These are phyloP conservation scores for Drosophila nigrodunni DNA, from an alignment of 1,140 invertebrate species.

Conservation along the genomic window DNA sequence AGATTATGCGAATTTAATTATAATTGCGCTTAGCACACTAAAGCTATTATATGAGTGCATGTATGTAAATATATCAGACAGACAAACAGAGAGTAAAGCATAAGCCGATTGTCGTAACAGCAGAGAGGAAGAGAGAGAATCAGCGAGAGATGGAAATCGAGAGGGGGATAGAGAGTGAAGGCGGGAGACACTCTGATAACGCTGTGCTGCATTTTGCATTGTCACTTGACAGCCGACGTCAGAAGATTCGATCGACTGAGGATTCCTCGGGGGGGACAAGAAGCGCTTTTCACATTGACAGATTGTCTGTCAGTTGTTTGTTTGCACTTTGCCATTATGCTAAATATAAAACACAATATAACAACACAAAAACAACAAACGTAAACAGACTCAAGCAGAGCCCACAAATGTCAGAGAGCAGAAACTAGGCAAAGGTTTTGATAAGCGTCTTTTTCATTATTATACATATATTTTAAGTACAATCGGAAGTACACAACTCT, in stretches of 20 bases:
- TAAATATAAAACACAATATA: conserved; percentile 48
- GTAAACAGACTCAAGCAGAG: conserved; percentile 32
- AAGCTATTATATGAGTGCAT: conserved; percentile 41
- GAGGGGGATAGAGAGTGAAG: neutral
- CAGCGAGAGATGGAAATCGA: neutral
- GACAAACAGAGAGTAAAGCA: neutral
- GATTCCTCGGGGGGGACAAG: neutral
- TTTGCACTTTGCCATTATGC: conserved; percentile 51
- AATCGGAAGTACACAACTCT: neutral
- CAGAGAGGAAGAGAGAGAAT: neutral
- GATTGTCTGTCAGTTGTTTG: conserved; percentile 35
- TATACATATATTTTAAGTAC: neutral
- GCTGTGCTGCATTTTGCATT: conserved; percentile 57
- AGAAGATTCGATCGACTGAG: conserved; percentile 17
- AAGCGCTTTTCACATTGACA: conserved; percentile 15
- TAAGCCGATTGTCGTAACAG: conserved; percentile 29
- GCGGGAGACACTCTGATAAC: conserved; percentile 20
- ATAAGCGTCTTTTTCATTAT: conserved; percentile 17
- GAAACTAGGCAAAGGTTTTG: conserved; percentile 28
- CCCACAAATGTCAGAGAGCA: conserved; percentile 41
- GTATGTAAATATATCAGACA: neutral
- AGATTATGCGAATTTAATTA: conserved; percentile 73
- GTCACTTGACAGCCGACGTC: conserved; percentile 43
- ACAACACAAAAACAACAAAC: conserved; percentile 6
- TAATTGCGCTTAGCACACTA: conserved; percentile 65